A percentile compares a stretch with the other conserved stretches of the same genome.
Conservation (phyloP, 2,888 invertebrate genomes). For the Octodonta nipae region DNA sequence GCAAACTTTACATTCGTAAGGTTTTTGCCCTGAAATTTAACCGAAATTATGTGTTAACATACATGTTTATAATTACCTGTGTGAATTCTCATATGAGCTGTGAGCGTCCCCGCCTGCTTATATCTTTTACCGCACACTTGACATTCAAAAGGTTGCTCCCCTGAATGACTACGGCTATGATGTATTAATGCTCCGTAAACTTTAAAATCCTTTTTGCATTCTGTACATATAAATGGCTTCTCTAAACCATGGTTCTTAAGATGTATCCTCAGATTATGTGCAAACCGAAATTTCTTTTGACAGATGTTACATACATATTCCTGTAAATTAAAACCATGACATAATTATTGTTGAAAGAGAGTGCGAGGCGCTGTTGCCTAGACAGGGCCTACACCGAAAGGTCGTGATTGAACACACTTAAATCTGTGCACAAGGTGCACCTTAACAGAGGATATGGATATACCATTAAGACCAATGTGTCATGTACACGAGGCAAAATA, state of each 20-base stretch:
- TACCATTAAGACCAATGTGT: too few species aligned
- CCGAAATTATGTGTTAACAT: constrained; percentile 15
- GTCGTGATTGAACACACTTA: too few species aligned
- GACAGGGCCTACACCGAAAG: too few species aligned
- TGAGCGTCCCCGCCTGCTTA: constrained; percentile 28
- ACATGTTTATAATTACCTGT: constrained; percentile 29
- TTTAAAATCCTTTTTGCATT: constrained; percentile 20
- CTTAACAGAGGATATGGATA: too few species aligned
- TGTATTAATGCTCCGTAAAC: constrained; percentile 25
- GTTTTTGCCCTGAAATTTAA: constrained; percentile 11
- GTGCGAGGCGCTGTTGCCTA: too few species aligned
- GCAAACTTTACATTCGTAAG: constrained; percentile 17
- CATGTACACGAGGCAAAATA: too few species aligned
- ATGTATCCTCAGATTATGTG: constrained; percentile 8
- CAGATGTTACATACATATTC: constrained; percentile 11
- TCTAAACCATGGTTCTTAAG: constrained; percentile 8
- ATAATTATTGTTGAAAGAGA: too few species aligned
- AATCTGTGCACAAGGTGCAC: too few species aligned
- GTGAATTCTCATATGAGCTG: constrained; percentile 30
- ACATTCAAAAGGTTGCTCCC: constrained; percentile 27
- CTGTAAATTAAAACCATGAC: constrained; percentile 5
- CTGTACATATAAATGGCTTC: constrained; percentile 8
- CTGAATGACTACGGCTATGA: constrained; percentile 28
- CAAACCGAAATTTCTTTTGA: constrained; percentile 6
- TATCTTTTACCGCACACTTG: constrained; percentile 29